Percentiles rank a stretch among this genome's conserved stretches.
Conservation (phyloP, 1,140 invertebrate genomes). For the Sinella curviseta region DNA sequence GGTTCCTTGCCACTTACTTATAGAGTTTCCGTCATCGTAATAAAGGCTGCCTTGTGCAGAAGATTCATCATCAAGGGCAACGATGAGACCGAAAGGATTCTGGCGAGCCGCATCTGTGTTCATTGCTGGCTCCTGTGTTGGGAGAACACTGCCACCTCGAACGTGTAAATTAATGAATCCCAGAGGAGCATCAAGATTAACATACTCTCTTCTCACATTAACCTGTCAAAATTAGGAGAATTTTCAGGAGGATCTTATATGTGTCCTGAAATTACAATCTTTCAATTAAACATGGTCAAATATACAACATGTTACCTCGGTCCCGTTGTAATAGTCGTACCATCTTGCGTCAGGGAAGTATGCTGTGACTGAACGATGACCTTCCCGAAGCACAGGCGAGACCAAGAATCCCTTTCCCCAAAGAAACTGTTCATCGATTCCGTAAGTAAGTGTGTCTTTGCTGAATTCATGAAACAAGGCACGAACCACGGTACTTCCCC, state of each 20-base stretch:
- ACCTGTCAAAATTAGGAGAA: constrained; percentile 13
- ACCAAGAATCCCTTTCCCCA: constrained; percentile 75
- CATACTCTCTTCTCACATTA: constrained; percentile 66
- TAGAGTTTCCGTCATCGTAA: constrained; percentile 61
- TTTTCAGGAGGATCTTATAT: too few relatives aligned
- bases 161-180: constrained; percentile 67
- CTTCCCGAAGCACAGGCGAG: constrained; percentile 69
- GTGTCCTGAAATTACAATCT: too few relatives aligned
- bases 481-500: constrained; percentile 70
- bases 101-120: constrained; percentile 60
- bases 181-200: constrained; percentile 60
- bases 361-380: constrained; percentile 57
- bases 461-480: constrained; percentile 77
- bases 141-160: constrained; percentile 69
- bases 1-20: constrained; percentile 58
- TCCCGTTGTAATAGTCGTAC: constrained; percentile 57
- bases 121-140: constrained; percentile 64
- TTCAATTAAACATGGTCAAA: too few relatives aligned
- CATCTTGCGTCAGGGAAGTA: constrained; percentile 66
- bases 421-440: constrained; percentile 76
- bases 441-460: constrained; percentile 65
- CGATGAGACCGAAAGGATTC: constrained; percentile 53
- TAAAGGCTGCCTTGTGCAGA: constrained; percentile 53
- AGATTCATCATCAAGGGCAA: constrained; percentile 51
- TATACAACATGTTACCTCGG: constrained; percentile 50